Base-by-base conservation (phyloP, 2,888 invertebrate species). In the Theristus sp. region DNA sequence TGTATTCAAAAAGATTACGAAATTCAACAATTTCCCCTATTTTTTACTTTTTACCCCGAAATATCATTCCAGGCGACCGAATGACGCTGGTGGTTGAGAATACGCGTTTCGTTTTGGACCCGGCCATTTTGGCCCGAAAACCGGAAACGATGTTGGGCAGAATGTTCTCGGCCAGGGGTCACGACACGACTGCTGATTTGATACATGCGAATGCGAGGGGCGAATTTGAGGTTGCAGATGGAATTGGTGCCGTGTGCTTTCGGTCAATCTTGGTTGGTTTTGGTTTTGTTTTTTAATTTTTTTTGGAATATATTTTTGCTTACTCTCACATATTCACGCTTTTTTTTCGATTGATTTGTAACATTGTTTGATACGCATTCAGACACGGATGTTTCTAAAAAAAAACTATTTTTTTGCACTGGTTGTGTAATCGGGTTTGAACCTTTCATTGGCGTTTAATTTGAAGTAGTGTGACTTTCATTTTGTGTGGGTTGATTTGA, bases 211-310 rank as follows among this genome's bases (percentile, higher is more conserved):
- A 98, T 74, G 93, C 93, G 67, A 80, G 90, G 1, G 94, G 96
- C 1, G 98, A 98, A 74, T 96, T 87, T 75, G 91, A 94, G 72
- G 89, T 91, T 1, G 94, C 93, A 0, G 94, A 96, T 66, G 96
- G 96, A 1, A 88, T 98, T 68, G 88, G 93, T 0, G 89, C 96
- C 0, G 84, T 86, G 29, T 87, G 94, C 28, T 98, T 98, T 76
- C 81, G 93, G 55, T 87, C 93, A 0, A 89, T 98, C 69, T 78
- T 98, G 72, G 80, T 77, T 67, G 66, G 75, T 66, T 29, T 28
- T n/a, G 6, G 6, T 49, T 10, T n/a, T 49, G 49, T n/a, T 17
- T 24, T 49, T 55, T 27, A 6, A 3, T 22, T 26, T 3, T 22
- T 54, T 53, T 24, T 59, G 17, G 6, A 20, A 29, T 49, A 55